Evolutionary conservation across 2,113 vertebrate genomes (phyloP).

Genomic region (Trachemys scripta): DNA sequence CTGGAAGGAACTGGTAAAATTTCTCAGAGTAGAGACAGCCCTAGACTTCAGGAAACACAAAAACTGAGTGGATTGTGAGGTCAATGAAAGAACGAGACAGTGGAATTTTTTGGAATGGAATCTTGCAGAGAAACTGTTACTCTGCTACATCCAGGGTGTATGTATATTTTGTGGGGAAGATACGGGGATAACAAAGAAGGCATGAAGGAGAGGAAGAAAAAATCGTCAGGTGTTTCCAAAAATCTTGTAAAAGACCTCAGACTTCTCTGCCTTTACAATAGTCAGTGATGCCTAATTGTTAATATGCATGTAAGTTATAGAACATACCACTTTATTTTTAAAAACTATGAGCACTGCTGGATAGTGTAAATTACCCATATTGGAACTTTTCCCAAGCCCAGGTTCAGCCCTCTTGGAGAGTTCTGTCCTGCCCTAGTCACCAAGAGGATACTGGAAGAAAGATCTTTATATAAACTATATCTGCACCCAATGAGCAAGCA

Average conservation of each 20-base stretch:
- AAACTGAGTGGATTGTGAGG: background rate
- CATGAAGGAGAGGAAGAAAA: background rate
- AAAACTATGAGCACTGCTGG: background rate
- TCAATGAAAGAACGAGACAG: background rate
- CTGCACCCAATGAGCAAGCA: constrained; percentile 47
- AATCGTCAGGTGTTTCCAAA: background rate
- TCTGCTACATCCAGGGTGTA: background rate
- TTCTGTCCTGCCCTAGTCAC: constrained; percentile 8
- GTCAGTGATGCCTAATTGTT: constrained; percentile 15
- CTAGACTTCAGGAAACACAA: background rate
- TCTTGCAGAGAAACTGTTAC: background rate
- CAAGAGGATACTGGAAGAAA: constrained; percentile 45
- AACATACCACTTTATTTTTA: background rate
- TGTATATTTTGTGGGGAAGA: background rate
- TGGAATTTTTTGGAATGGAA: background rate
- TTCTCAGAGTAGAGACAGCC: background rate
- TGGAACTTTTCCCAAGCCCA: background rate
- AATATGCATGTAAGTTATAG: background rate
- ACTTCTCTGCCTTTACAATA: constrained; percentile 29
- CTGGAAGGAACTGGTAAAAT: background rate
- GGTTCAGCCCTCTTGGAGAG: background rate
- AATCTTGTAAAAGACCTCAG: background rate
- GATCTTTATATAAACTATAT: constrained; percentile 54
- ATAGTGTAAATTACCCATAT: constrained; percentile 3
- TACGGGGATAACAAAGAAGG: background rate